Base-by-base conservation (phyloP, 1,140 invertebrate species). In the Drosophila persimilis region DNA sequence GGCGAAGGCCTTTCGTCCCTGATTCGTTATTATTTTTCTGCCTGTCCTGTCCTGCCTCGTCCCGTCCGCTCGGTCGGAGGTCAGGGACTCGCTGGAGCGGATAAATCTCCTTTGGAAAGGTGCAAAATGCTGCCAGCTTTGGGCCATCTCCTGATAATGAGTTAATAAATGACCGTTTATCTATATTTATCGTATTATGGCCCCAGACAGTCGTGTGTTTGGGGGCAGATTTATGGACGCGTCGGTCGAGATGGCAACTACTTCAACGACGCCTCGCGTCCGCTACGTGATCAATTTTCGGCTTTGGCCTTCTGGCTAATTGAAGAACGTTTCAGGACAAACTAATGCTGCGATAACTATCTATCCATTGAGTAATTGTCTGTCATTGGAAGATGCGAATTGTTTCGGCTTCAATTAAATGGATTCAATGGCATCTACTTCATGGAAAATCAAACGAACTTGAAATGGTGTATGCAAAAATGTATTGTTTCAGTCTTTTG, bases 161-260 rank as follows among this genome's bases (percentile, higher is more conserved):
- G 81, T 77, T 88, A 86, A 86, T 88, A 86, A 86, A 86, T 86
- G 81, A 81, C 55, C 69, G 73, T 72, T 86, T 74, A 74, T 64
- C 73, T 77, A 77, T 74, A 77, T 85, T 73, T 84, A 86, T 84
- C 70, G 54, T 29, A 24, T 51, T 64, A 35, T 41, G 35, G 17
- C 15, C 15, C 6, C 24, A 5, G 0, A 26, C 24, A 26, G 24
- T 3, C 51, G 24, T 47, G n/a, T 52, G n/a, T 45, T 13, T 29
- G 6, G 29, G 35, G 41, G 2, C 48, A 80, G 69, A 85, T 86
- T 81, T 80, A 31, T 31, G 31, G 8, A 9, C 31, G 8, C 31
- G 2, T 31, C 8, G 8, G 8, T 8, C 31, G 31, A 31, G 31
- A 31, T 9, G 8, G 31, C 8, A 47, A 71, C 52, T 74, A 74